Evolutionary conservation across 2,888 invertebrate genomes (phyloP), one percentile per base, ranked within the genome.

Genomic region (Dynastes grantii): DNA sequence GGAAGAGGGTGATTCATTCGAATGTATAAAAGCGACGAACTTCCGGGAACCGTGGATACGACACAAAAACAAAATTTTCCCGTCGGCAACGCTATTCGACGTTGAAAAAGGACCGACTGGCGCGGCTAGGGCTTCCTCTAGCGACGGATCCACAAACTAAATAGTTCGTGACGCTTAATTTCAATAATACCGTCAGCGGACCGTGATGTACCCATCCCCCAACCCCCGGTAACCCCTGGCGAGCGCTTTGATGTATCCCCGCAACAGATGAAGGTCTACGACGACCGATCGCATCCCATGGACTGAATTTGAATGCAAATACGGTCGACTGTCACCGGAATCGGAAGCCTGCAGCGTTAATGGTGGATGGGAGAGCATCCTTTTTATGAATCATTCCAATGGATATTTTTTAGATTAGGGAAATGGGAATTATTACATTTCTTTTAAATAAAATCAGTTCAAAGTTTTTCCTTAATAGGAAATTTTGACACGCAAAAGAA

Each of bases 301-400:
- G 58, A 78, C 82, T 77, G 86, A 86, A 87, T 86, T 83, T 85
- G 84, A 86, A 87, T 87, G 87, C 86, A 86, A 22, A 86, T 86
- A 85, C 83, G 80, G 77, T 71, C 9, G 45, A 71, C 83, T 81
- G 86, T 86, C 87, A 85, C 83, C 82, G 76, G 85, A 85, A 83
- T 86, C 0, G 79, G 8, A 5, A 16, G 16, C 6, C 5, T 55
- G 6, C 55, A 16, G 16, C n/a, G 16, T 6, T 22, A 6, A 11
- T 16, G 1, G 3, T 55, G 2, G 16, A 29, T 3, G 29, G 29
- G 3, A 22, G 22, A 1, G n/a, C 22, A 22, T 55, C 22, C 11
- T 45, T 45, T 45, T 9, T 9, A 11, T 45, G 45, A 45, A 45
- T 32, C 32, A 32, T 45, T 45, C 8, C 8, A 8, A 11, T 45